Evolutionary conservation across 1,140 invertebrate genomes (phyloP), one percentile per base, ranked within the genome.

Genomic region (Hyles euphorbiae): DNA sequence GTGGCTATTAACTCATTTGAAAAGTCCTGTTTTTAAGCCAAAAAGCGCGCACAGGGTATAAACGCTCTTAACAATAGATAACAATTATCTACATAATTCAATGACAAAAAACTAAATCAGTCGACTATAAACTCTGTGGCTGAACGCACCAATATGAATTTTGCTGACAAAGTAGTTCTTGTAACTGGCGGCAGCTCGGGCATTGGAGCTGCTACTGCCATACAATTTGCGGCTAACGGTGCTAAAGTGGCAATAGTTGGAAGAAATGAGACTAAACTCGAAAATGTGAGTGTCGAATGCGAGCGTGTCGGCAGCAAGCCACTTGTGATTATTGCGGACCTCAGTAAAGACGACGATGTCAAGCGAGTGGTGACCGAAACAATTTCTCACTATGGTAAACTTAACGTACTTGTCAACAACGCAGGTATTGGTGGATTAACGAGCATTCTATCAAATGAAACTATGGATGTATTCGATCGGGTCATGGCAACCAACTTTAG

Each of bases 401-500:
- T 62, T 12, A 51, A 62, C 34, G 32, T 62, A 9, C 56, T 61
- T 34, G 12, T 61, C 6, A 68, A 61, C 44, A 63, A 60, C 44
- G 65, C 61, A n/a, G 58, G 61, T 5, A 55, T 62, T 8, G 12
- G 10, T 12, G 46, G 43, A 3, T 12, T 5, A 8, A 46, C 22
- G 22, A 45, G 32, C 8, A 53, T 67, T 40, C 33, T 50, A 36
- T 49, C 34, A 10, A 52, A 47, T n/a, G 61, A 64, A 5, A 33
- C 57, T 5, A 34, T 95, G 50, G 90, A 93, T 43, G 91, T 93
- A 50, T 95, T 91, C 76, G 94, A 96, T 58, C 78, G 90, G 60
- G 63, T 93, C 0, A 93, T 95, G 67, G 91, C 92, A 65, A 81
- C 91, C 49, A 96, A 96, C 83, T 92, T 95, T 5, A 89, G 93